Evolutionary conservation across 2,888 invertebrate genomes (phyloP).

Genomic region (Callosobruchus maculatus): DNA sequence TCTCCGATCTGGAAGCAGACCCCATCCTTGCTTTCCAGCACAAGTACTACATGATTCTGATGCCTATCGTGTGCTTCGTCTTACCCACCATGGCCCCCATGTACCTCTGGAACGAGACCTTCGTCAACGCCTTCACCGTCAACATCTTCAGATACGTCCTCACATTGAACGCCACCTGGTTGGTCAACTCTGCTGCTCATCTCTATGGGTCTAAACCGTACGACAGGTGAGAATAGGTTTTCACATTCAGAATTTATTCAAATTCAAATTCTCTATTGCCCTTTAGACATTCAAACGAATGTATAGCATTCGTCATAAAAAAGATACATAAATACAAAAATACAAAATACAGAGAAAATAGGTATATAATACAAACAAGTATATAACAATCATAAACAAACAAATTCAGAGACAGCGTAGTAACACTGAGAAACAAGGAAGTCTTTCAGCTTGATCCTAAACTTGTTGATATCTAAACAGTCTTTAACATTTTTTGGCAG

Average conservation of each 20-base stretch:
- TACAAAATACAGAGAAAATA: no score
- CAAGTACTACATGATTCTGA: slow-evolving; percentile 65
- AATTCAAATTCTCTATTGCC: slow-evolving; percentile 57
- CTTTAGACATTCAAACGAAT: no score
- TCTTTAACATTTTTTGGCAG: no score
- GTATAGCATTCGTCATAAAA: no score
- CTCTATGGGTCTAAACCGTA: slow-evolving; percentile 73
- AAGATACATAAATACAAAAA: no score
- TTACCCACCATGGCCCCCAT: slow-evolving; percentile 74
- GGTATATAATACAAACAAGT: no score
- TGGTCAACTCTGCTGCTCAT: slow-evolving; percentile 86
- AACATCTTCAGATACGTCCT: slow-evolving; percentile 73
- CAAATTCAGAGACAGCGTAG: no score
- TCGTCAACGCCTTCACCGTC: slow-evolving; percentile 64
- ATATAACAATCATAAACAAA: no score
- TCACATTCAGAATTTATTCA: background rate
- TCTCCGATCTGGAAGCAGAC: slow-evolving; percentile 79
- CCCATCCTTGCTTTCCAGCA: slow-evolving; percentile 79
- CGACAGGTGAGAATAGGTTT: slow-evolving; percentile 55
- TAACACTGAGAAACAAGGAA: no score
- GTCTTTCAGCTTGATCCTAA: no score
- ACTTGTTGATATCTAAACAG: no score
- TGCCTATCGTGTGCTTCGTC: slow-evolving; percentile 70
- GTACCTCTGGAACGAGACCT: slow-evolving; percentile 72
- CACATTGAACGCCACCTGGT: slow-evolving; percentile 81